Evolutionary conservation across 2,888 invertebrate species (phyloP).

Genomic region (Epinotia brunnichana): DNA sequence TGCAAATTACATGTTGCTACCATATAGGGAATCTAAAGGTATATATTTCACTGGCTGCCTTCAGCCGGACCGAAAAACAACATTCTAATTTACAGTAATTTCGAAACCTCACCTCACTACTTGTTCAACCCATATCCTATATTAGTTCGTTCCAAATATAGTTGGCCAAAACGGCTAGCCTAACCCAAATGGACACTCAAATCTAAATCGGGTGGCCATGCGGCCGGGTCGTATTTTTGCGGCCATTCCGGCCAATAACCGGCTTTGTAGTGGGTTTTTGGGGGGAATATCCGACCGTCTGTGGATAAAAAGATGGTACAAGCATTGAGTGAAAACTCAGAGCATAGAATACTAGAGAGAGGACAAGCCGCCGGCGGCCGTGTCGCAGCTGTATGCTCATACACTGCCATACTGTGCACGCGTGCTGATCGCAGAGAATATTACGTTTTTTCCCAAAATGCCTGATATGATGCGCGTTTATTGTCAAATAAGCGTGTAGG

Average conservation of each 20-base stretch:
- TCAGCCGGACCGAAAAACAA: neutral
- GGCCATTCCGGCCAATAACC: conserved; percentile 66
- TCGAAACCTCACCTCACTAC: neutral
- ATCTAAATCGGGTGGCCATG: conserved; percentile 67
- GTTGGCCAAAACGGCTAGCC: conserved; percentile 52
- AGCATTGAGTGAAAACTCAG: neutral
- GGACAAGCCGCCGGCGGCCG: too few relatives aligned
- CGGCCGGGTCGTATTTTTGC: conserved; percentile 68
- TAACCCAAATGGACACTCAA: conserved; percentile 61
- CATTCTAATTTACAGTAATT: neutral
- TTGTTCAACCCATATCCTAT: conserved; percentile 9
- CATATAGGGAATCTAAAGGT: too few relatives aligned
- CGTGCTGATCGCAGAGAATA: too few relatives aligned
- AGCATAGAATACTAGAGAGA: too few relatives aligned
- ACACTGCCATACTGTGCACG: too few relatives aligned
- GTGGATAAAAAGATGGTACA: conserved; percentile 1
- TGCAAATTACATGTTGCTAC: too few relatives aligned
- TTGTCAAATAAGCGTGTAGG: too few relatives aligned
- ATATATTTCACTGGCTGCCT: too few relatives aligned
- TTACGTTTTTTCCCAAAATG: too few relatives aligned
- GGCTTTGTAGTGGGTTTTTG: conserved; percentile 61
- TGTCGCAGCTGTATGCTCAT: too few relatives aligned
- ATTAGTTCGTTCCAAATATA: conserved; percentile 6
- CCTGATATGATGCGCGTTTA: too few relatives aligned
- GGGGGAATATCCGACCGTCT: conserved; percentile 57